phyloP scores from a whole-genome alignment of 2,797 vertebrate species.

The Pseudochirops cupreus region DNA sequence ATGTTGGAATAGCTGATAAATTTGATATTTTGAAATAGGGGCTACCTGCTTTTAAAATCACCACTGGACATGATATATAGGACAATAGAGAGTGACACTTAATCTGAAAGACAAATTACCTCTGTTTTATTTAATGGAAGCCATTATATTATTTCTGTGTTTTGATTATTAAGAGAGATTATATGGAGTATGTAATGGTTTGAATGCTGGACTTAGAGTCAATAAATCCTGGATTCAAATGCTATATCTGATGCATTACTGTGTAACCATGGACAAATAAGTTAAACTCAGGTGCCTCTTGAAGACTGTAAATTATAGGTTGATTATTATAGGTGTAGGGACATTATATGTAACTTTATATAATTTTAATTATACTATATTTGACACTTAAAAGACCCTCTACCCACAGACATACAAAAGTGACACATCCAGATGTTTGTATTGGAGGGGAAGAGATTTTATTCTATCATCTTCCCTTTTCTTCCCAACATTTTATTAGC shows the following conservation, averaged over 20 bases:
- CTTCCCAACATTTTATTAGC: neutral
- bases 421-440: neutral
- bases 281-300: neutral
- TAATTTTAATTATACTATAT: neutral
- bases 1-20: neutral
- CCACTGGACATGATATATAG: neutral
- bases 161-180: neutral
- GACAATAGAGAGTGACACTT: neutral
- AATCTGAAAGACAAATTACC: neutral
- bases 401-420: neutral
- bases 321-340: neutral
- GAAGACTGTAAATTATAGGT: neutral
- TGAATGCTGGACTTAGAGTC: neutral
- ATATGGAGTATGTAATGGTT: neutral
- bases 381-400: neutral
- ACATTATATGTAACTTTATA: neutral
- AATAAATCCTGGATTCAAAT: neutral
- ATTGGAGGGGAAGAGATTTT: neutral
- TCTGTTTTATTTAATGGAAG: neutral
- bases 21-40: neutral
- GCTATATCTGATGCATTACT: neutral
- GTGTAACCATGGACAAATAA: neutral
- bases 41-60: neutral
- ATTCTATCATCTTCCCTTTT: neutral
- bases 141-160: neutral